Base-by-base conservation (phyloP, 2,113 vertebrate genomes). In the Syngnathus floridae region DNA sequence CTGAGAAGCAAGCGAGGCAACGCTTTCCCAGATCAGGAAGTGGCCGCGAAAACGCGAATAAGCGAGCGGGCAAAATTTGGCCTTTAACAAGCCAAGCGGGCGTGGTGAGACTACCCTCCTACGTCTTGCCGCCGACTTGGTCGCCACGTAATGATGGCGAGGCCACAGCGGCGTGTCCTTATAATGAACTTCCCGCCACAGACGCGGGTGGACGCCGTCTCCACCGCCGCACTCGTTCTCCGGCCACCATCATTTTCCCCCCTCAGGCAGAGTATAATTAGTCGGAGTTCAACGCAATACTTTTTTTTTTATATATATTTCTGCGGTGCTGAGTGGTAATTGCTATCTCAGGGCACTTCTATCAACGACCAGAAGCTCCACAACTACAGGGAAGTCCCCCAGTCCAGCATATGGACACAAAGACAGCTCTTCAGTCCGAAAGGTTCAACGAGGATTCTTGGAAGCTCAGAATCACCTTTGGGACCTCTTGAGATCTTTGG, bases 81-180 rank as follows among this genome's bases (percentile, higher is more conserved):
- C 40, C 70, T 69, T 66, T 86, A 88, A 86, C 81, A 78, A 88
- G 76, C 67, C 60, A 77, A 72, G 77, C 72, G 77, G 81, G 78
- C 71, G 58, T 77, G 73, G 78, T 76, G 82, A 78, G 69, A 75
- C 68, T 64, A 73, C 71, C 69, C 67, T 65, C 62, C 67, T 51
- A 69, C 56, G 80, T 66, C 43, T 45, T 60, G 67, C 68, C 75
- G 71, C 81, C 82, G 83, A 46, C 7, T 16, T 76, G 82, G 84
- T 72, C 80, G 72, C 72, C 16, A 63, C 58, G 62, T 82, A 86
- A 87, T 77, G 81, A 80, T 71, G 58, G 58, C 40, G n/a, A 43
- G 40, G 59, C 59, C 59, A 43, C n/a, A 43, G 59, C 59, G 59
- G 5, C 13, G 40, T 43, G 40, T 67, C 59, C 56, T 80, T 83